These are phyloP conservation scores for Plestiodon gilberti DNA, from an alignment of 2,113 vertebrate genomes.

Conservation along the genomic window DNA sequence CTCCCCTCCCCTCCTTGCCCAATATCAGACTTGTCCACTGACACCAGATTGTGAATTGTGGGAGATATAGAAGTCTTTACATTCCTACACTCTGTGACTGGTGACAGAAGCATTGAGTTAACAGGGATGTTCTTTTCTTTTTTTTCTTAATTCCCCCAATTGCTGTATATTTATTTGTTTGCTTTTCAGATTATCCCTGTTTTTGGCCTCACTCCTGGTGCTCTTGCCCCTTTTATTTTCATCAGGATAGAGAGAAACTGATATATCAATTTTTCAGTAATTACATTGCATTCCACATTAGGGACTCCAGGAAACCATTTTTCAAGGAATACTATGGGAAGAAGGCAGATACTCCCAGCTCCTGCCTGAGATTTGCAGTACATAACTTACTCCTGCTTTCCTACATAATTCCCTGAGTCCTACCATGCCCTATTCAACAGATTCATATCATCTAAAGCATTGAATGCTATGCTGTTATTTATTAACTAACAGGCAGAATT, in stretches of 20 bases:
- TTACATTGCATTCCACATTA: neutral
- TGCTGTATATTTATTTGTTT: neutral
- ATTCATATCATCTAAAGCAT: neutral
- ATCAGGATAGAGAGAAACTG: neutral
- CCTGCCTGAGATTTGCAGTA: neutral
- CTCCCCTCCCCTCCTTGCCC: neutral
- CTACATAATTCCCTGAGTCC: neutral
- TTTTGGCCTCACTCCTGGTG: neutral
- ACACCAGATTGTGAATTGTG: neutral
- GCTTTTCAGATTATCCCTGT: neutral
- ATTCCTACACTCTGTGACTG: neutral
- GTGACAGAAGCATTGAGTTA: neutral
- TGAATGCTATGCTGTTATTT: neutral
- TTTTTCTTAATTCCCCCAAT: neutral
- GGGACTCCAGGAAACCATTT: neutral
- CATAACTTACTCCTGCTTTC: rapidly evolving
- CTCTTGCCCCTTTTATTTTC: neutral
- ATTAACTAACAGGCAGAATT: neutral
- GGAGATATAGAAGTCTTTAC: neutral
- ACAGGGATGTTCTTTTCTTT: too few species aligned
- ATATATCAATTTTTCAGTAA: neutral
- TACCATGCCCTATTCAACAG: neutral
- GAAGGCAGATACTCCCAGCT: neutral
- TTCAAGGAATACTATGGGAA: constrained; percentile 2
- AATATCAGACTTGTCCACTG: neutral